Evolutionary conservation across 2,113 vertebrate genomes (phyloP).

Genomic region (Oreochromis aureus): DNA sequence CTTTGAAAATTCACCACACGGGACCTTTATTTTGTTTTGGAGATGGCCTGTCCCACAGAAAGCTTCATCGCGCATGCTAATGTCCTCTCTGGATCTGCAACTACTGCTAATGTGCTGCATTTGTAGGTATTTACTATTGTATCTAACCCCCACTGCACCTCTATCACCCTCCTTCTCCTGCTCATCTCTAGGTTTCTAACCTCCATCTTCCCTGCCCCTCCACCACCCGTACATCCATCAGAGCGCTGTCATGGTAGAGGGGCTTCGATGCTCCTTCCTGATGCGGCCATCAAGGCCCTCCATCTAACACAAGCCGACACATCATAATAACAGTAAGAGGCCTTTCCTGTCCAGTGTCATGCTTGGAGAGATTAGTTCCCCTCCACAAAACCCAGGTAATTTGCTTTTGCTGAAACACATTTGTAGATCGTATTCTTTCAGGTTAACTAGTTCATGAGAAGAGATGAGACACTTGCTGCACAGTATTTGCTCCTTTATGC

Average conservation of each 20-base stretch:
- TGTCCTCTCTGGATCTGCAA: slow-evolving; percentile 37
- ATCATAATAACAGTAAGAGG: slow-evolving; percentile 83
- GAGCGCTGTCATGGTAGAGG: slow-evolving; percentile 68
- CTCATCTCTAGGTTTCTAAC: slow-evolving; percentile 58
- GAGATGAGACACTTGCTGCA: slow-evolving; percentile 63
- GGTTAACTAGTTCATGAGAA: slow-evolving; percentile 70
- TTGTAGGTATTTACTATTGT: slow-evolving; percentile 54
- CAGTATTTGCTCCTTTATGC: slow-evolving; percentile 44
- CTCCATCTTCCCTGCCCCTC: slow-evolving; percentile 60
- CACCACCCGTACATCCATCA: slow-evolving; percentile 68
- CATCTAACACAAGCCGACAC: slow-evolving; percentile 77
- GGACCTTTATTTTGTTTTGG: slow-evolving; percentile 46
- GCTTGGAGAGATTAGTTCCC: slow-evolving; percentile 80
- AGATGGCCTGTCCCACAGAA: slow-evolving; percentile 49
- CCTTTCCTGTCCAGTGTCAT: slow-evolving; percentile 80
- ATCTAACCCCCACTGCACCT: slow-evolving; percentile 37
- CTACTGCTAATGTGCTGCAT: slow-evolving; percentile 56
- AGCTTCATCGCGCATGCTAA: slow-evolving; percentile 52
- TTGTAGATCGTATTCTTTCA: slow-evolving; percentile 71
- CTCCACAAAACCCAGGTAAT: slow-evolving; percentile 78
- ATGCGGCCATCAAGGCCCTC: slow-evolving; percentile 73
- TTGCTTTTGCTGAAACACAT: slow-evolving; percentile 77
- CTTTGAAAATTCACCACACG: slow-evolving; percentile 32
- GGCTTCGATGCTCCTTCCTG: slow-evolving; percentile 60
- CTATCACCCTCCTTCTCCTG: slow-evolving; percentile 36